A percentile compares a stretch with the other conserved stretches of the same genome.
Evolutionary conservation across 2,888 invertebrate species (phyloP).

Genomic region (Boloria euphrosyne): DNA sequence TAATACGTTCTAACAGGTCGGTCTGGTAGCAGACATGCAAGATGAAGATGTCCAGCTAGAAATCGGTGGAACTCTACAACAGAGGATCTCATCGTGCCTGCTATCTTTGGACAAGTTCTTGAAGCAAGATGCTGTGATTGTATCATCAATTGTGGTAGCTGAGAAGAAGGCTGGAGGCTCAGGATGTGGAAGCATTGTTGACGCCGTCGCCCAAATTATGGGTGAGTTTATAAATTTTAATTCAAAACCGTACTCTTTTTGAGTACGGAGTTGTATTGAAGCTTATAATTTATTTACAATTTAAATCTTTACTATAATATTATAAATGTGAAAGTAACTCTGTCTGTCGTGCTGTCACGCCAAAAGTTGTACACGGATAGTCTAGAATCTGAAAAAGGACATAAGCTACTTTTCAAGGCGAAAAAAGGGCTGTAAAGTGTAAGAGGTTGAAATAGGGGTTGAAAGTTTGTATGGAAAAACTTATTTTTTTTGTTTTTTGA

Average conservation of each 20-base stretch:
- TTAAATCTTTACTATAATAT: no score
- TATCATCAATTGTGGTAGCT: slow-evolving; percentile 93
- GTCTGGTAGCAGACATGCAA: slow-evolving; percentile 89
- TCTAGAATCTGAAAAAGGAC: no score
- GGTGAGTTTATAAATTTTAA: slow-evolving; percentile 56
- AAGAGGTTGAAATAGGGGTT: no score
- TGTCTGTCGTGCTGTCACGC: no score
- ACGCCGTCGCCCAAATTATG: slow-evolving; percentile 87
- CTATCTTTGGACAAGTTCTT: slow-evolving; percentile 88
- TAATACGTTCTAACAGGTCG: slow-evolving; percentile 72
- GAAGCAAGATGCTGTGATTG: slow-evolving; percentile 85
- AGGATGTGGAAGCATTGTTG: slow-evolving; percentile 86
- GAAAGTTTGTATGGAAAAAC: no score
- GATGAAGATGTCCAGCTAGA: slow-evolving; percentile 86
- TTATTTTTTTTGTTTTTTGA: no score
- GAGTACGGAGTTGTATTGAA: no score
- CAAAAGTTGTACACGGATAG: no score
- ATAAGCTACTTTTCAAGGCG: no score
- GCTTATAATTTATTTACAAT: no score
- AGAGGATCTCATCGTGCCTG: slow-evolving; percentile 92
- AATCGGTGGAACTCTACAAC: slow-evolving; percentile 92
- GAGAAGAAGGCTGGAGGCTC: slow-evolving; percentile 86
- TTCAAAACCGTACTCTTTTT: not conserved
- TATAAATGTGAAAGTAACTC: no score
- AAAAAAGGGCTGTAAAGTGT: no score